These are phyloP conservation scores for Eleutherodactylus coqui DNA, from an alignment of 2,797 vertebrate species.

Conservation along the genomic window DNA sequence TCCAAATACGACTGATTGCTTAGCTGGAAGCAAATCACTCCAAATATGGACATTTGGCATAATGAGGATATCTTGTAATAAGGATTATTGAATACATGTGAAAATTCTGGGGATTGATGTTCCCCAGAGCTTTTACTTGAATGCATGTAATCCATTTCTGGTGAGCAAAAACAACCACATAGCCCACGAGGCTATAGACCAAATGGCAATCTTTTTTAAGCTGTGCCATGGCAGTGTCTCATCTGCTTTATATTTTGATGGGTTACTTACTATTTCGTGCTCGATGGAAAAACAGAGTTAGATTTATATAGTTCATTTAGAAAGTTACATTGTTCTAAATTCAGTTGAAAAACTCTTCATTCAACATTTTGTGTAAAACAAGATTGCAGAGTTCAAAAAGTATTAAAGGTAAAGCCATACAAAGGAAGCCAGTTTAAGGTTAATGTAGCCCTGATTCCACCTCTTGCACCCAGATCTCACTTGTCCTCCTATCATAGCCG, in stretches of 20 bases:
- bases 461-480: too few species aligned
- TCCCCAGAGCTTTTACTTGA: conserved; percentile 30
- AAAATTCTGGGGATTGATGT: conserved; percentile 32
- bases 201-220: conserved; percentile 31
- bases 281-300: background rate
- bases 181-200: conserved; percentile 19
- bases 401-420: background rate
- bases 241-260: conserved; percentile 19
- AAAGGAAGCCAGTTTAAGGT: background rate
- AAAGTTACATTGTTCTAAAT: conserved; percentile 1
- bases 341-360: background rate
- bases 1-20: conserved; percentile 53
- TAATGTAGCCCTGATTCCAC: too few species aligned
- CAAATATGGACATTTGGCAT: conserved; percentile 50
- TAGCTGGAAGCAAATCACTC: conserved; percentile 47
- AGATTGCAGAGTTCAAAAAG: background rate
- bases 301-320: background rate
- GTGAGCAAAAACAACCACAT: conserved; percentile 28
- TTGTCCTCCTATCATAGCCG: too few species aligned
- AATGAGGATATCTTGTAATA: conserved; percentile 38
- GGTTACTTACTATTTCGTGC: background rate
- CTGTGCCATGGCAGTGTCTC: background rate
- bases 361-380: background rate
- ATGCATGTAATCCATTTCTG: conserved; percentile 38
- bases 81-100: conserved; percentile 41